Conservation (phyloP, 2,797 vertebrate genomes). For the Syngnathus rostellatus region DNA sequence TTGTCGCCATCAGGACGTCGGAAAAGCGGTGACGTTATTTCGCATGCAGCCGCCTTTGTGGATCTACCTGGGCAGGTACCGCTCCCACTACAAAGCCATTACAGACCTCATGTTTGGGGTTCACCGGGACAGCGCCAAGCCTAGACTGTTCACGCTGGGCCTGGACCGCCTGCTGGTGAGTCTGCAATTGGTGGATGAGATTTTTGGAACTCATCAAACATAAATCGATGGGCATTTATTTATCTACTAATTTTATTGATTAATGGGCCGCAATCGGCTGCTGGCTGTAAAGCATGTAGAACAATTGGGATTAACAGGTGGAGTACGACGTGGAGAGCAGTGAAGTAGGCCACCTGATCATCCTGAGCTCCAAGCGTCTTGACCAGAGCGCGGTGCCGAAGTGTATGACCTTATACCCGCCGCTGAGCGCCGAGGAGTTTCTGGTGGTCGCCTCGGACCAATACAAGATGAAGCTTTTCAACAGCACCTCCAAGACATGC, state of each 20-base stretch:
- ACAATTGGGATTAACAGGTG: constrained; percentile 62
- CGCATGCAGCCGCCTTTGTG: constrained; percentile 53
- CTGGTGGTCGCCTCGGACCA: constrained; percentile 76
- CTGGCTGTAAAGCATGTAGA: neutral
- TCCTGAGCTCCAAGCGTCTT: constrained; percentile 67
- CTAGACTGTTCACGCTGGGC: constrained; percentile 85
- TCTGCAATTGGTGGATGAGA: neutral
- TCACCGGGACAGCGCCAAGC: constrained; percentile 68
- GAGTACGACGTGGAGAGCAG: constrained; percentile 83
- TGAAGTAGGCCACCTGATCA: constrained; percentile 59
- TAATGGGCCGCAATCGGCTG: neutral
- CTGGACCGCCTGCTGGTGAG: constrained; percentile 80
- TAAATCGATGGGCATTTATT: neutral
- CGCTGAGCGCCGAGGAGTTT: constrained; percentile 76
- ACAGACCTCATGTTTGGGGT: constrained; percentile 82
- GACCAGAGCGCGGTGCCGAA: constrained; percentile 78
- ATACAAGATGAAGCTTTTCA: constrained; percentile 90
- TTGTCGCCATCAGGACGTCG: constrained; percentile 71
- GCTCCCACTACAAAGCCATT: constrained; percentile 83
- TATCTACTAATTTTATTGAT: neutral
- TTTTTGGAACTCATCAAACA: neutral
- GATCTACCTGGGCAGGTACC: constrained; percentile 75
- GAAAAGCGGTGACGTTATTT: constrained; percentile 76
- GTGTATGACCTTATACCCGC: constrained; percentile 87
- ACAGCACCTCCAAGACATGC: constrained; percentile 85